Evolutionary conservation across 2,113 vertebrate genomes (phyloP).

Genomic region (Neoarius graeffei): DNA sequence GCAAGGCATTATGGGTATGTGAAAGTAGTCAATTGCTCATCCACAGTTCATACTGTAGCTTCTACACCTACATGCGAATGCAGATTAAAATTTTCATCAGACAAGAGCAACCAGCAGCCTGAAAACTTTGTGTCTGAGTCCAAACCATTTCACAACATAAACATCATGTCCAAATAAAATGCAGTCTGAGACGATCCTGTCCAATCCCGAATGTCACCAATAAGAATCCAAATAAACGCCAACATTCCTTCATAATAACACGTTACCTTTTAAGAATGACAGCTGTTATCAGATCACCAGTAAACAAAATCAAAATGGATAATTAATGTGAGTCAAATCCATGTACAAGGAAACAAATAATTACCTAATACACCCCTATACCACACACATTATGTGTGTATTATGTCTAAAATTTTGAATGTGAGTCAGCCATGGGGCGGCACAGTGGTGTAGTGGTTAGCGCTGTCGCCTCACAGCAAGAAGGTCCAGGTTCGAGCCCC

Average conservation of each 20-base stretch:
- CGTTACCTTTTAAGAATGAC: background rate
- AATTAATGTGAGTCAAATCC: background rate
- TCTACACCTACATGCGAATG: too few species aligned
- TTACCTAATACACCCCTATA: background rate
- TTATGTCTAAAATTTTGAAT: background rate
- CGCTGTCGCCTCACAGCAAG: too few species aligned
- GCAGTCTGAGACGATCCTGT: background rate
- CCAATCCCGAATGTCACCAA: background rate
- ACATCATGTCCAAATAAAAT: background rate
- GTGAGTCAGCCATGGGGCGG: too few species aligned
- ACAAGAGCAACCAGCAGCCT: background rate
- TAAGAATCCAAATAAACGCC: background rate
- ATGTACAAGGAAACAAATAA: background rate
- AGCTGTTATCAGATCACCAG: background rate
- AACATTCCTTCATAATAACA: background rate
- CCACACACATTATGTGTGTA: too few species aligned
- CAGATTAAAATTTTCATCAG: too few species aligned
- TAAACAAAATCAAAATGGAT: background rate
- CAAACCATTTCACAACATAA: background rate
- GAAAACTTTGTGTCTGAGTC: background rate
- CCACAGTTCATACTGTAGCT: too few species aligned
- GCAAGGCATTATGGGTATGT: too few species aligned
- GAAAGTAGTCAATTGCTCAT: too few species aligned
- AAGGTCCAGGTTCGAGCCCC: too few species aligned
- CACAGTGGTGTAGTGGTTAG: too few species aligned